phyloP scores from a whole-genome alignment of 2,797 vertebrate species.

The Valencia hispanica region DNA sequence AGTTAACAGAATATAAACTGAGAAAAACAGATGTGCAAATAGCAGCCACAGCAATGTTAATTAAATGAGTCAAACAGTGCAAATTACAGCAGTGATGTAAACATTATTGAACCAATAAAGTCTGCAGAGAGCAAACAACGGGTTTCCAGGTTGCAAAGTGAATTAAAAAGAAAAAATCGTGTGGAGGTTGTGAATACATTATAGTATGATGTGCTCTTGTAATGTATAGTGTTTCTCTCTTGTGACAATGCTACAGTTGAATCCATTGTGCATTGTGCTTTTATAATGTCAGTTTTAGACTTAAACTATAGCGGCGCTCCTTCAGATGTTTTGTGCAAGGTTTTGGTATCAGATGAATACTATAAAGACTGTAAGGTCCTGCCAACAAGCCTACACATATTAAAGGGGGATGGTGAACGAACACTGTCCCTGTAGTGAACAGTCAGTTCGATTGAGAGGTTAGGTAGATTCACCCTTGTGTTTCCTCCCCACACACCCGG shows the following conservation, averaged over 20 bases:
- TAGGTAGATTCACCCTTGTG: constrained; percentile 45
- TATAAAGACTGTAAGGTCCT: constrained; percentile 5
- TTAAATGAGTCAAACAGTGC: no score
- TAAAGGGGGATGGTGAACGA: constrained; percentile 24
- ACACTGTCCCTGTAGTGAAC: constrained; percentile 20
- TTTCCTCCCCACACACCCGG: constrained; percentile 53
- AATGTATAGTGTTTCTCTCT: constrained; percentile 1
- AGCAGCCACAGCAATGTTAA: no score
- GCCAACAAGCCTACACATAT: constrained; percentile 14
- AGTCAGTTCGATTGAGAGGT: constrained; percentile 64
- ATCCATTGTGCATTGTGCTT: background rate
- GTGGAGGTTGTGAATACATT: constrained; percentile 10
- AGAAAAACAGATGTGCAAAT: no score
- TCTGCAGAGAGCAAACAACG: background rate
- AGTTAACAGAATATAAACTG: no score
- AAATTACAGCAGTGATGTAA: no score
- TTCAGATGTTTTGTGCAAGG: background rate
- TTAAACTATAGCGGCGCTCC: background rate
- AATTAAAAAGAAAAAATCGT: constrained; percentile 10
- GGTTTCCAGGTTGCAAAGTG: background rate
- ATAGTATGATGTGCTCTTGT: constrained; percentile 3
- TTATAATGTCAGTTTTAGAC: background rate
- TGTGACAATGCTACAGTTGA: background rate
- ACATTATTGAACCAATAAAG: no score
- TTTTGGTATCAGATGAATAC: background rate